Base-by-base conservation (phyloP, 2,888 invertebrate species). In the Polyploca ridens region DNA sequence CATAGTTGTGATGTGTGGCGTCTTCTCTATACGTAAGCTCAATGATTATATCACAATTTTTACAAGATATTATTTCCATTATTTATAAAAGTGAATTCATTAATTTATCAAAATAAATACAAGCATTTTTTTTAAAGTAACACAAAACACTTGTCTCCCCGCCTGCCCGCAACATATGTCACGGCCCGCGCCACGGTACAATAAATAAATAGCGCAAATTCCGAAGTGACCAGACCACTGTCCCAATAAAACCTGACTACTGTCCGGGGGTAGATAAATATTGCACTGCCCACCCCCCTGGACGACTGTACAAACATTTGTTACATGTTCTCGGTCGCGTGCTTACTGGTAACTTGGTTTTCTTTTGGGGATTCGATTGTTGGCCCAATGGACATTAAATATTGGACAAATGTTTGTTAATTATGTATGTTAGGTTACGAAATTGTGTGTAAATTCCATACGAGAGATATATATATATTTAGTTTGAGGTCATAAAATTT, bases 141-240 rank as follows among this genome's bases (percentile, higher is more conserved):
- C 46, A 14, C 6, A 27, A 5, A 79, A 65, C 82, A 86, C 85
- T 90, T 90, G 68, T 81, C 66, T 65, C 4, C 61, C 0, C 73
- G 66, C 63, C 69, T 70, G 69, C 75, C 78, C 89, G 69, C 68
- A 82, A 84, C 91, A 91, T 91, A 90, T 91, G 92, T 92, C 91
- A 90, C 91, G 69, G 85, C 64, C 68, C 75, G 77, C 69, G 76
- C 84, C 79, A 83, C 87, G 82, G 89, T 80, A 91, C 92, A 92
- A 93, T 93, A 93, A 93, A 93, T 93, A 92, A 93, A 93, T 93
- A 90, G 90, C 89, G 74, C 90, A 85, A 90, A 93, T 93, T 92
- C 93, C 93, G 90, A 93, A 93, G 91, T 93, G 93, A 91, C 93
- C 92, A 90, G 86, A 77, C 79, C 84, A 81, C 81, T 81, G 85